These are phyloP conservation scores for Eristalis pertinax DNA, from an alignment of 2,888 invertebrate species.

Conservation along the genomic window DNA sequence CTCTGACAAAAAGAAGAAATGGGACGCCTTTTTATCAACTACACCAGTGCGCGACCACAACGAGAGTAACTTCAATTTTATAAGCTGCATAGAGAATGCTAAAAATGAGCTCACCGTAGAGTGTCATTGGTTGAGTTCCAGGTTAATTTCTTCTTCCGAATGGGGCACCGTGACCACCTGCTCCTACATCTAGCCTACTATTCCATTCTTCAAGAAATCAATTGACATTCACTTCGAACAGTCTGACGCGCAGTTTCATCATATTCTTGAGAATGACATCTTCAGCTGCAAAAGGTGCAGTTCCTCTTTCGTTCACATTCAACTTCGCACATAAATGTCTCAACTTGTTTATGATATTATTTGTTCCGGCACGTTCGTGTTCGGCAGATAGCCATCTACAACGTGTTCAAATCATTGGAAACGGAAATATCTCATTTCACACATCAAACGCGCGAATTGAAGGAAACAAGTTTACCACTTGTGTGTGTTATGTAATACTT, in stretches of 20 bases:
- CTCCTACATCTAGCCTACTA: too few relatives aligned
- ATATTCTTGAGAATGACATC: too few relatives aligned
- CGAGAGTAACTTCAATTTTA: too few relatives aligned
- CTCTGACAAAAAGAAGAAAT: too few relatives aligned
- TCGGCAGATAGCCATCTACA: not conserved
- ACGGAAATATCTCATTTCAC: constrained; percentile 34
- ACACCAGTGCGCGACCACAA: too few relatives aligned
- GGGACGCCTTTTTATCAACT: too few relatives aligned
- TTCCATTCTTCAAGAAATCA: too few relatives aligned
- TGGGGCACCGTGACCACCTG: too few relatives aligned
- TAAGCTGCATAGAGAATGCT: too few relatives aligned
- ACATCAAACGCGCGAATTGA: constrained; percentile 43
- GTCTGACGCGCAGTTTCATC: not conserved
- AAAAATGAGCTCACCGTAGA: too few relatives aligned
- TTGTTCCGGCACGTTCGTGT: not conserved
- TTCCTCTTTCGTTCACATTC: not conserved
- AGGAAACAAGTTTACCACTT: constrained; percentile 37
- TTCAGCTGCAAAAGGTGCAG: not conserved
- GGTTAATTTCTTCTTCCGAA: too few relatives aligned
- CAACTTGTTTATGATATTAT: not conserved
- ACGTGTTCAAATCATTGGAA: not conserved
- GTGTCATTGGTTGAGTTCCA: too few relatives aligned
- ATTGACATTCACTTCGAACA: not conserved
- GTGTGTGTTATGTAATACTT: constrained; percentile 24
- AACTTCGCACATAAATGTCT: not conserved